A percentile compares a stretch with the other conserved stretches of the same genome.
Evolutionary conservation across 92 coral and sea anemone genomes (phyloP).

Genomic region (Pocillopora grandis): DNA sequence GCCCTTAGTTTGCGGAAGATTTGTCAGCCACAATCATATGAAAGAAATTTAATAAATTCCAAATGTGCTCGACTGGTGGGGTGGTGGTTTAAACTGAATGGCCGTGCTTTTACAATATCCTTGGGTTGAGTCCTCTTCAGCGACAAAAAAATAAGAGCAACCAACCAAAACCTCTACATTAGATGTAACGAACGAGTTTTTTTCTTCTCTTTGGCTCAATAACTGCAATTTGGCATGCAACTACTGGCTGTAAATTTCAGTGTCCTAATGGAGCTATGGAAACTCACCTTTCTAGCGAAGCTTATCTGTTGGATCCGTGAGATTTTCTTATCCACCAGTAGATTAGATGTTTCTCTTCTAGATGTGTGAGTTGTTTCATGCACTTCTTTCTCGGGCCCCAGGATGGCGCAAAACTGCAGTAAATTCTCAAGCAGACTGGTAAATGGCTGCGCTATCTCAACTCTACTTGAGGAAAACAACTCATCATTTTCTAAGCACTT

Average conservation of each 20-base stretch:
- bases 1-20: too few relatives aligned
- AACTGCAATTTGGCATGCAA: too few relatives aligned
- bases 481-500: neutral
- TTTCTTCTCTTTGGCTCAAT: too few relatives aligned
- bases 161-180: too few relatives aligned
- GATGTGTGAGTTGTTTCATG: neutral
- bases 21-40: neutral
- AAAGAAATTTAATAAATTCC: neutral
- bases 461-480: neutral
- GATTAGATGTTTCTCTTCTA: neutral
- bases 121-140: neutral
- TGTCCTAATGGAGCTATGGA: neutral
- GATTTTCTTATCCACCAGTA: neutral
- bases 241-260: too few relatives aligned
- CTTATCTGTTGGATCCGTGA: neutral
- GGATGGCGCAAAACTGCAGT: constrained; percentile 12
- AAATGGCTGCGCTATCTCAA: neutral
- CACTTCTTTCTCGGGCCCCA: constrained; percentile 8
- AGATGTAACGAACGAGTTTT: too few relatives aligned
- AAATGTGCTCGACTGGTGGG: neutral
- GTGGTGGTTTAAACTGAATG: neutral
- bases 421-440: neutral
- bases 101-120: neutral
- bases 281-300: constrained; percentile 23
- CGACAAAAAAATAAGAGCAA: too few relatives aligned